A percentile compares a stretch with the other conserved stretches of the same genome.
These are phyloP conservation scores for Cassiopea xamachana DNA, from an alignment of 30 jellyfish, hydroid and myxozoan species.

Conservation along the genomic window DNA sequence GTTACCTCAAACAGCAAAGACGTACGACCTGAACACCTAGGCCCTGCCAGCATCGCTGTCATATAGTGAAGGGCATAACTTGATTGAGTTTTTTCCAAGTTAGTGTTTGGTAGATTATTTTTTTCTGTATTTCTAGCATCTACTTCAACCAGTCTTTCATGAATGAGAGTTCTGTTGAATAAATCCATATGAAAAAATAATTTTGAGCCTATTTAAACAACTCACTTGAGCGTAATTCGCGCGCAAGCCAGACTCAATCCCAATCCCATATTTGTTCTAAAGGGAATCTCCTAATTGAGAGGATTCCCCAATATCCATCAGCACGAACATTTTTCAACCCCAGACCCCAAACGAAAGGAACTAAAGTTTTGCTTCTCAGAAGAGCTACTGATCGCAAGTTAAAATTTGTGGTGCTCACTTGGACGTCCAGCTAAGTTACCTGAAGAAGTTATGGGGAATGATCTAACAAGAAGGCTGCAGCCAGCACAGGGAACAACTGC, in stretches of 20 bases:
- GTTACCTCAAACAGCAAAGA: slow-evolving; percentile 50
- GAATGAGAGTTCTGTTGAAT: neutral
- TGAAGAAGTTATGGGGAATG: slow-evolving; percentile 44
- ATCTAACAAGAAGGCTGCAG: slow-evolving; percentile 52
- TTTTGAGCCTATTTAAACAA: neutral
- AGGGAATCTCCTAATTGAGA: no score
- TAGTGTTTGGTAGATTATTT: neutral
- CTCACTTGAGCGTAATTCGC: neutral
- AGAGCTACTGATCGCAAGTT: neutral
- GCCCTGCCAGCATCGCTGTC: slow-evolving; percentile 28
- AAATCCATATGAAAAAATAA: neutral
- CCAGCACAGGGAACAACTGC: slow-evolving; percentile 82
- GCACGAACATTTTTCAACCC: neutral
- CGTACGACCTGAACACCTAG: slow-evolving; percentile 42
- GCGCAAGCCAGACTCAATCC: neutral
- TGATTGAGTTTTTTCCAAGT: neutral
- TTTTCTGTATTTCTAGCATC: neutral
- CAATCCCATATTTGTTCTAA: neutral
- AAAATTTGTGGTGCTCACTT: neutral
- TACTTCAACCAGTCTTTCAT: neutral
- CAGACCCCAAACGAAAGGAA: neutral
- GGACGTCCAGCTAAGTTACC: neutral
- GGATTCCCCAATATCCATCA: no score
- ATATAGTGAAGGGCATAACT: neutral
- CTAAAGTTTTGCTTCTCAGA: slow-evolving; percentile 8